Evolutionary conservation across 2,797 vertebrate genomes (phyloP).

Genomic region (Galagoides demidoff): DNA sequence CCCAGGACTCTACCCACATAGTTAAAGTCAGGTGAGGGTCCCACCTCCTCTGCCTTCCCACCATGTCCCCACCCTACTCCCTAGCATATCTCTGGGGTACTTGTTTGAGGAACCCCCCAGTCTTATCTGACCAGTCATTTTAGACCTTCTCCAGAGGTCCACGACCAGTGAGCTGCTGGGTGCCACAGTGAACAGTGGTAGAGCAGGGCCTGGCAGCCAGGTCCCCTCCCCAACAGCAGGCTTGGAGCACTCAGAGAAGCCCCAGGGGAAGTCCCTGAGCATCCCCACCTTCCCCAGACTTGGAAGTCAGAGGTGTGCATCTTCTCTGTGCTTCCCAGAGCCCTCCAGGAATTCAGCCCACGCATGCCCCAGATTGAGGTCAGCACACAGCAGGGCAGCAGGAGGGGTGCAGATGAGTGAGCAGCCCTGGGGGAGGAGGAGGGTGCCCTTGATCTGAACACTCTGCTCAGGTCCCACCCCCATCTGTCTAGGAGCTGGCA

Average conservation of each 20-base stretch:
- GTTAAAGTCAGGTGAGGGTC: no score
- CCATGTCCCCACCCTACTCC: neutral
- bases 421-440: neutral
- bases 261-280: neutral
- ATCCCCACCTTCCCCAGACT: neutral
- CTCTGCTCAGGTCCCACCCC: fast-evolving
- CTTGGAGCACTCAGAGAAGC: neutral
- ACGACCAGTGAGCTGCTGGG: fast-evolving
- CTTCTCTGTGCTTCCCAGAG: neutral
- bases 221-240: neutral
- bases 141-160: neutral
- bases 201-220: neutral
- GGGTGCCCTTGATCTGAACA: neutral
- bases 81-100: neutral
- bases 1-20: neutral
- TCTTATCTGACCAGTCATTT: neutral
- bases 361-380: neutral
- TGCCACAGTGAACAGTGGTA: neutral
- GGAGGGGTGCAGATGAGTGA: no score
- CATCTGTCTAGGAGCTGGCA: neutral
- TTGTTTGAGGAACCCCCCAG: neutral
- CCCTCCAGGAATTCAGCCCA: conserved; percentile 27
- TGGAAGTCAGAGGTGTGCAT: neutral
- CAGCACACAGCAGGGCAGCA: neutral
- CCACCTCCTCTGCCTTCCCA: neutral